Percentiles rank a stretch among this genome's conserved stretches.
Conservation (phyloP, 2,797 vertebrate genomes). For the Sparidentex hasta region DNA sequence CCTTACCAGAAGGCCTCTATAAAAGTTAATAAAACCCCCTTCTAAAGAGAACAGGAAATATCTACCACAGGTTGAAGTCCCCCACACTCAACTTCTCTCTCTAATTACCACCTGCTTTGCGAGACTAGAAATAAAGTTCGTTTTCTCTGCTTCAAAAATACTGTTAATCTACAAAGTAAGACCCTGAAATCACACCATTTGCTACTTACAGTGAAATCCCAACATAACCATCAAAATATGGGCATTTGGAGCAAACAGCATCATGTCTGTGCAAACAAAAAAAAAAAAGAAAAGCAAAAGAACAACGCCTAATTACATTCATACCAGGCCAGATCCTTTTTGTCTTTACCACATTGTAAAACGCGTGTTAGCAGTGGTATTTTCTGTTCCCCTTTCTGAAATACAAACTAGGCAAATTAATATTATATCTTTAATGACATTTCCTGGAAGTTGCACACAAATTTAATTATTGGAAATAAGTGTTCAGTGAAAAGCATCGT, state of each 20-base stretch:
- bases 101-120: constrained; percentile 45
- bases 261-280: constrained; percentile 73
- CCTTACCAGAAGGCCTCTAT: constrained; percentile 82
- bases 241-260: constrained; percentile 64
- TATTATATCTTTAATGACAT: constrained; percentile 17
- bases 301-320: constrained; percentile 57
- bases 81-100: constrained; percentile 40
- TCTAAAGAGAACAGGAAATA: constrained; percentile 60
- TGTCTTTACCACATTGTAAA: constrained; percentile 14
- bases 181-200: constrained; percentile 71
- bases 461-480: constrained; percentile 43
- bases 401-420: constrained; percentile 32
- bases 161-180: constrained; percentile 47
- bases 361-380: constrained; percentile 54
- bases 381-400: constrained; percentile 64
- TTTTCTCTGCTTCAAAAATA: constrained; percentile 63
- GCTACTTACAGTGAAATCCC: constrained; percentile 51
- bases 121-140: constrained; percentile 50
- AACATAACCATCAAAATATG: constrained; percentile 57
- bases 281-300: not conserved
- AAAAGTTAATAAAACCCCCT: constrained; percentile 52
- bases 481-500: constrained; percentile 56
- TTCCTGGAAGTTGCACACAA: constrained; percentile 43
- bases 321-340: constrained; percentile 51
- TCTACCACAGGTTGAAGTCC: constrained; percentile 77